phyloP scores from a whole-genome alignment of 1,140 invertebrate species.

The Eumaeus atala region DNA sequence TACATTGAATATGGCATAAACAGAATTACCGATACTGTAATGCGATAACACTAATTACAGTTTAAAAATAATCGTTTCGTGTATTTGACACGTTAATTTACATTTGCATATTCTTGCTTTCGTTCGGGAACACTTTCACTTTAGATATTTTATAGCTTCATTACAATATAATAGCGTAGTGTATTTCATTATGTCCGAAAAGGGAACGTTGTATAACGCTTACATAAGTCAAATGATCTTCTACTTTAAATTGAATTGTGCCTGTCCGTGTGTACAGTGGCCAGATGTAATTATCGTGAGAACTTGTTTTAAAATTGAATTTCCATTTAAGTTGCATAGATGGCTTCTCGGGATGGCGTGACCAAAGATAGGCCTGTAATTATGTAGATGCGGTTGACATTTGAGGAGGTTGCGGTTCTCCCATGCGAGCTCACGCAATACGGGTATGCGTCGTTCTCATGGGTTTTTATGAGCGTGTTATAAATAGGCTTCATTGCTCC shows the following conservation, averaged over 20 bases:
- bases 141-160: slow-evolving; percentile 3
- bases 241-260: background rate
- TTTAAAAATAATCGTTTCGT: too few relatives aligned
- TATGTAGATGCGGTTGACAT: slow-evolving; percentile 60
- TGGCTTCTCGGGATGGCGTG: slow-evolving; percentile 36
- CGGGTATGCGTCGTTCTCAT: slow-evolving; percentile 55
- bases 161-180: background rate
- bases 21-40: too few relatives aligned
- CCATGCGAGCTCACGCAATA: slow-evolving; percentile 43
- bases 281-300: slow-evolving; percentile 5
- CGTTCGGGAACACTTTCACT: background rate
- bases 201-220: background rate
- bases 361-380: slow-evolving; percentile 47
- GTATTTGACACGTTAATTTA: slow-evolving; percentile 2
- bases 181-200: background rate
- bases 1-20: too few relatives aligned
- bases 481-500: slow-evolving; percentile 13
- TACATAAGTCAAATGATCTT: background rate
- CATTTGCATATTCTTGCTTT: slow-evolving; percentile 4
- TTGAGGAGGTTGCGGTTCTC: slow-evolving; percentile 35
- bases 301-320: slow-evolving; percentile 16
- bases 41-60: too few relatives aligned
- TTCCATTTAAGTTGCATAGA: slow-evolving; percentile 19
- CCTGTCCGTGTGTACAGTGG: background rate
- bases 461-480: slow-evolving; percentile 12